Conservation (phyloP, 1,140 invertebrate species). For the Euborellia annulipes region DNA sequence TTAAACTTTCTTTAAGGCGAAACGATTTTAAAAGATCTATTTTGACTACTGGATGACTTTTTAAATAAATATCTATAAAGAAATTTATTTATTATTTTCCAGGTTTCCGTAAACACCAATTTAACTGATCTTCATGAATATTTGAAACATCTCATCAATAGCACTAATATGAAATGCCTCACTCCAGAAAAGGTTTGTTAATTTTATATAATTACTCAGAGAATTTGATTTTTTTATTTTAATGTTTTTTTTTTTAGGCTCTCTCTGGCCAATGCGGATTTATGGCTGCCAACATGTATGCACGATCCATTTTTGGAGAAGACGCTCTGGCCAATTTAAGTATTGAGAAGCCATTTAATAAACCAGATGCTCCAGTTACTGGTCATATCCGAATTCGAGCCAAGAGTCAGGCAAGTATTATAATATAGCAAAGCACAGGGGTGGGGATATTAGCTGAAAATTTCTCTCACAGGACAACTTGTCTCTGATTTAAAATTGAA, state of each 20-base stretch:
- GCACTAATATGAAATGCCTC: slow-evolving; percentile 98
- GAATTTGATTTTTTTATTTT: neutral
- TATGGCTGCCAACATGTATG: slow-evolving; percentile 98
- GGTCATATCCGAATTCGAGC: slow-evolving; percentile 95
- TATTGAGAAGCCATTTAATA: slow-evolving; percentile 86
- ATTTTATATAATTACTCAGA: too few species aligned
- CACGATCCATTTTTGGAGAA: slow-evolving; percentile 97
- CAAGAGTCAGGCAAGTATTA: slow-evolving; percentile 72
- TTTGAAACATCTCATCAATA: slow-evolving; percentile 77
- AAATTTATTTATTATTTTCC: slow-evolving; percentile 15
- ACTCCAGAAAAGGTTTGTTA: slow-evolving; percentile 71
- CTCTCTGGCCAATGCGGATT: slow-evolving; percentile 93
- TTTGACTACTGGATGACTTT: too few species aligned
- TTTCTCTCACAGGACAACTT: slow-evolving; percentile 2
- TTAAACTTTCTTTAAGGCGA: too few species aligned
- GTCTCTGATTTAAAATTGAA: slow-evolving; percentile 3
- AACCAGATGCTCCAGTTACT: slow-evolving; percentile 73
- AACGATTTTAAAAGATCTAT: too few species aligned
- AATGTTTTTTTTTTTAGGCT: slow-evolving; percentile 38
- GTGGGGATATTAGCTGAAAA: neutral
- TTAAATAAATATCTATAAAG: too few species aligned
- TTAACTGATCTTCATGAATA: slow-evolving; percentile 88
- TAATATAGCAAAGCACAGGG: neutral
- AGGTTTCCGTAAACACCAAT: slow-evolving; percentile 88
- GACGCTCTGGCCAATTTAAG: slow-evolving; percentile 96